Percentiles rank a stretch among this genome's conserved stretches.
These are phyloP conservation scores for Lasioglossum figueresi DNA, from an alignment of 2,888 invertebrate species.

Conservation along the genomic window DNA sequence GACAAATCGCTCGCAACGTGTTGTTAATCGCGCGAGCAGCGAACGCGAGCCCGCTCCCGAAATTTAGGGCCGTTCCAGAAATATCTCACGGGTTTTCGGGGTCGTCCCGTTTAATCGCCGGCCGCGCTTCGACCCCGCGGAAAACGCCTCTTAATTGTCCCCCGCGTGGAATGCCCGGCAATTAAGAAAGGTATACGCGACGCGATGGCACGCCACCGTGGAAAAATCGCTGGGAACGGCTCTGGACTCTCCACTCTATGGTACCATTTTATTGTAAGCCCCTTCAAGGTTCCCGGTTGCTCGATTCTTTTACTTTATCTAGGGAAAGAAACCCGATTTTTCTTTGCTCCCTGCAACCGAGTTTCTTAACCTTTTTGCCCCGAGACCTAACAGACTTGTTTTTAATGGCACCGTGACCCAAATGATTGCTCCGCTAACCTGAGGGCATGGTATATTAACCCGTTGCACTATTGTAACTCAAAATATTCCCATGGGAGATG, in stretches of 20 bases:
- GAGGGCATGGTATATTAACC: not conserved
- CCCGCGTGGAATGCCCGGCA: conserved; percentile 56
- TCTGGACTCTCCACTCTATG: not conserved
- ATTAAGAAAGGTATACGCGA: conserved; percentile 51
- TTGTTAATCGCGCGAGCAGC: conserved; percentile 69
- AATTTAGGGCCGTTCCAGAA: conserved; percentile 66
- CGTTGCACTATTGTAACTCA: not conserved
- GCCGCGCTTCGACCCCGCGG: conserved; percentile 18
- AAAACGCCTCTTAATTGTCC: conserved; percentile 53
- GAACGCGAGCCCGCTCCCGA: conserved; percentile 29
- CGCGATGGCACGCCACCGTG: not conserved
- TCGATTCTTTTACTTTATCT: conserved; percentile 1
- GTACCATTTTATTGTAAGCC: not conserved
- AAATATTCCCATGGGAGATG: not conserved
- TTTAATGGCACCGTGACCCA: conserved; percentile 5
- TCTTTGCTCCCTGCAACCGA: not conserved
- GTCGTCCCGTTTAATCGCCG: conserved; percentile 39
- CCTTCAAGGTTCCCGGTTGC: not conserved
- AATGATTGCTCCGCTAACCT: not conserved
- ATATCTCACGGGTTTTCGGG: conserved; percentile 52
- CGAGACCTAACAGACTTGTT: not conserved
- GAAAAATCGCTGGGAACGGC: not conserved
- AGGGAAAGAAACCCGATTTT: not conserved
- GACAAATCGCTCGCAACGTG: conserved; percentile 70
- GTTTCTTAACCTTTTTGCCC: not conserved